Conservation (phyloP, 2,888 invertebrate species). For the Hemaris fuciformis region DNA sequence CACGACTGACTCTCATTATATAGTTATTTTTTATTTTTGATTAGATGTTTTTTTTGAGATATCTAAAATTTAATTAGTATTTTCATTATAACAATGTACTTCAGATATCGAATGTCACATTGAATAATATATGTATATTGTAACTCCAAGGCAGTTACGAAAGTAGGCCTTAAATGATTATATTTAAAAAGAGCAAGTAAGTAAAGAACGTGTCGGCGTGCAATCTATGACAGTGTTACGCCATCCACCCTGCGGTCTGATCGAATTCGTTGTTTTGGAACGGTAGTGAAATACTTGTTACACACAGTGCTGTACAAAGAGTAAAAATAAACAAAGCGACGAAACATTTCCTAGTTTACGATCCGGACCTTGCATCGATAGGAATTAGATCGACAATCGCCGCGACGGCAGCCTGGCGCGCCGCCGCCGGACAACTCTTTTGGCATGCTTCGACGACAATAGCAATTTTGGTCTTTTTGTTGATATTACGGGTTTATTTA, state of each 20-base stretch:
- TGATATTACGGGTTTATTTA: constrained; percentile 78
- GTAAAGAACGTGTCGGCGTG: constrained; percentile 21
- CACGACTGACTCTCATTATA: neutral
- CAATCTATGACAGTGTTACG: constrained; percentile 51
- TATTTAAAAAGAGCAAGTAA: constrained; percentile 3
- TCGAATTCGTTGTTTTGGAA: constrained; percentile 64
- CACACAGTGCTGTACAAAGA: constrained; percentile 47
- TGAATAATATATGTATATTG: neutral
- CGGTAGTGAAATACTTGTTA: constrained; percentile 66
- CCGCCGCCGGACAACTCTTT: constrained; percentile 35
- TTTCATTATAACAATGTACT: neutral
- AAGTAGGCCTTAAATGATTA: constrained; percentile 7
- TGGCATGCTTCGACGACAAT: constrained; percentile 55
- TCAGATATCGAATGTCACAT: neutral
- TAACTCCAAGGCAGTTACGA: neutral
- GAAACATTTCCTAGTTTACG: constrained; percentile 30
- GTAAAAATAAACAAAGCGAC: constrained; percentile 33
- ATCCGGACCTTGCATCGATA: constrained; percentile 43
- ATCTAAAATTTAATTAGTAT: neutral
- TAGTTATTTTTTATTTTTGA: neutral
- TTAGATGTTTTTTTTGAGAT: constrained; percentile 17
- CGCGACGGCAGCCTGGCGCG: constrained; percentile 23
- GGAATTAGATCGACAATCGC: constrained; percentile 48
- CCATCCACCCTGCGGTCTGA: constrained; percentile 52
- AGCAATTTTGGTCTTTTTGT: constrained; percentile 69